Evolutionary conservation across 2,113 vertebrate species (phyloP), one percentile per base, ranked within the genome.

Genomic region (Macroglossus sobrinus): DNA sequence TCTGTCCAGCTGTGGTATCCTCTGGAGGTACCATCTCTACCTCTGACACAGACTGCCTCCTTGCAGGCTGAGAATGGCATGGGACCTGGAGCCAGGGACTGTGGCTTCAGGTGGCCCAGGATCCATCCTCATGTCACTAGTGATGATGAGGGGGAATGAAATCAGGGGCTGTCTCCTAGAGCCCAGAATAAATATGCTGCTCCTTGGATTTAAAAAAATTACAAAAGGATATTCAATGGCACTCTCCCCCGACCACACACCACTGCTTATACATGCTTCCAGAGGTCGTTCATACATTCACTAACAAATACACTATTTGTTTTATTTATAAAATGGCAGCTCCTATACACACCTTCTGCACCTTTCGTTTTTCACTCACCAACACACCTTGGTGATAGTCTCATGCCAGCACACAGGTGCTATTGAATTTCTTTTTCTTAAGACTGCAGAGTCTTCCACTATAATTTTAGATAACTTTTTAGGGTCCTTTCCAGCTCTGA

Each of bases 151-250:
- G 45, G 45, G 45, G 45, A 47, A 47, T 47, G 82, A 95, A 69
- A 91, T 28, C 4, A 38, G 92, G 43, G 61, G 64, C 63, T 63
- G n/a, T 86, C 33, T 85, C 0, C 4, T 50, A 6, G 74, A 81
- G 61, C 95, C 84, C 72, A 28, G 69, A 98, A 98, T 98, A 97
- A 98, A 97, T 1, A 16, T 50, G 72, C 90, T 96, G 71, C 45
- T 47, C 45, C 95, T 90, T 74, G 90, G 86, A 86, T 90, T 93
- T 11, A 47, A 47, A 45, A 47, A 47, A 47, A 47, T 47, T 47
- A 47, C 50, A 68, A n/a, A 76, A 91, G 6, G 8, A 68, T 57
- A 57, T 55, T 78, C 4, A 1, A 55, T 5, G n/a, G 33, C 12
- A 8, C 40, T 40, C 47, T 35, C 47, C 76, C 11, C 72, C 11